Base-by-base conservation (phyloP, 2,113 vertebrate genomes). In the Motacilla alba region DNA sequence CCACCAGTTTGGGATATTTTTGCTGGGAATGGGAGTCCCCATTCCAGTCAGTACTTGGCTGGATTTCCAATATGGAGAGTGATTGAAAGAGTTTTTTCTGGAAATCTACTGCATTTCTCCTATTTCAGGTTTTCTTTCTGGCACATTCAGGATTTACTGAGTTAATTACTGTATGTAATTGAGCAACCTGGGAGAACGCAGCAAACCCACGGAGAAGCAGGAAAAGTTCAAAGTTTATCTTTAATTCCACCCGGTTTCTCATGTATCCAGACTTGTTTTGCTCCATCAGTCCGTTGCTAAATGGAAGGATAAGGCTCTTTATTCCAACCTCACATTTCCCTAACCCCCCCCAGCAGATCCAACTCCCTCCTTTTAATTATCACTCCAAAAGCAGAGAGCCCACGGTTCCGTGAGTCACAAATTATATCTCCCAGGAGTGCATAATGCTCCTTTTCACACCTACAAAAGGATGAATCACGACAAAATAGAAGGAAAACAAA, bases 351-450 rank as follows among this genome's bases (percentile, higher is more conserved):
- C 1, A 62, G 89, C 86, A 90, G 66, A 73, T 94, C 67, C 85
- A 94, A 55, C 88, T 91, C 87, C 93, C 91, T 91, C 80, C 74
- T 87, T 96, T 94, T 96, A 96, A 97, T 94, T 95, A 95, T 84
- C 84, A 39, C 74, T 91, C 91, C 50, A 44, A 67, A 86, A 89
- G 90, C 90, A 69, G 10, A 58, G 74, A 93, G 91, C 94, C 92
- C 91, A 95, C 75, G 3, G 88, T 68, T 95, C 84, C 59, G 6
- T 94, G 94, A 97, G 87, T 94, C 96, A 95, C 89, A 96, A 95
- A 97, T 97, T 95, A 85, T 41, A 94, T 83, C 92, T 94, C 83
- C 83, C 13, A 9, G 94, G 74, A 87, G 84, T 22, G 87, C 87
- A 87, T 72, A 93, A 89, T 46, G 79, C 83, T 93, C 82, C 78